Evolutionary conservation across 2,797 vertebrate genomes (phyloP), one percentile per base, ranked within the genome.

Genomic region (Strix occidentalis): DNA sequence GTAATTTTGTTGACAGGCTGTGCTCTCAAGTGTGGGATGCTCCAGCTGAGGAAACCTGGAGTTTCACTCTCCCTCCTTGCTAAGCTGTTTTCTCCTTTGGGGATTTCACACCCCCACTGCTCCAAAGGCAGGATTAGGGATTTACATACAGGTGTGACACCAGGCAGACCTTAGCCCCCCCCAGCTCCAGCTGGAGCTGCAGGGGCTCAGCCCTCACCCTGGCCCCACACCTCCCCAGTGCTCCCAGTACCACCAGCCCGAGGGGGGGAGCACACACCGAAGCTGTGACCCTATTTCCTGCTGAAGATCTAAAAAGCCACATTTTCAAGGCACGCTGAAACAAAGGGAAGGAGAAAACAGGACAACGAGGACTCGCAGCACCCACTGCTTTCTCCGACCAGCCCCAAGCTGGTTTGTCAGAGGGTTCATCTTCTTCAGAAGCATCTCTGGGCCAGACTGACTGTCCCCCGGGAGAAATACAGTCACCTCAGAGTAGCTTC

Each of bases 81-180:
- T 72, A 76, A 95, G 54, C 72, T 46, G 14, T 56, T 88, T 76
- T 84, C 53, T 87, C 85, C 91, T 83, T 19, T 2, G 5, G 57
- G 94, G 94, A 77, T 94, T 92, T 90, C 0, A 0, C 6, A 1
- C 17, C 64, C 81, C n/a, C 1, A 20, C 89, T 72, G 93, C 87
- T 94, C 66, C n/a, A 4, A 39, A 57, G 85, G 10, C 82, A 86
- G 95, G 93, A 94, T 95, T 94, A 94, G 37, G 91, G 91, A 97
- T 95, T 97, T 96, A 84, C 96, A 96, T 88, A 94, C 93, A 96
- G 96, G 93, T 96, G 95, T 81, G 84, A 85, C 15, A 53, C 13
- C 50, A 54, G 31, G 53, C 57, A 64, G 80, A 78, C 29, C 31
- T 39, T 57, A 50, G 8, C 31, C 19, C 31, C 19, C 12, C 5